A percentile compares a stretch with the other conserved stretches of the same genome.
phyloP scores from a whole-genome alignment of 2,797 vertebrate genomes.

The Molossus molossus region DNA sequence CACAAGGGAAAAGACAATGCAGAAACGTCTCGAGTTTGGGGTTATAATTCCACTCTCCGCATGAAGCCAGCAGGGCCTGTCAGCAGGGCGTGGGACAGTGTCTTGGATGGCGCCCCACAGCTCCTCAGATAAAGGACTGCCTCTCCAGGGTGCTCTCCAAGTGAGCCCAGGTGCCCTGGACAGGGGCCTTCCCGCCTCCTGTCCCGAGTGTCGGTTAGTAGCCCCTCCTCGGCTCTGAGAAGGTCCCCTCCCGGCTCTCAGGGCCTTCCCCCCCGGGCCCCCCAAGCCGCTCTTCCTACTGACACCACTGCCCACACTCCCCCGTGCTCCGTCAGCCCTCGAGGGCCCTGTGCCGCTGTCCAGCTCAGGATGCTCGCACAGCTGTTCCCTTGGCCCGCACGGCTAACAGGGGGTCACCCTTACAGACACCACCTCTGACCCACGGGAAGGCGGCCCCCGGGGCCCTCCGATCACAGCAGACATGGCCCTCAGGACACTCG shows the following conservation, averaged over 20 bases:
- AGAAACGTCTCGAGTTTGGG: neutral
- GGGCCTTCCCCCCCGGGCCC: neutral
- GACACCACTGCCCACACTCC: neutral
- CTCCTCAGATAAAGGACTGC: neutral
- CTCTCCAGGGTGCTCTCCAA: no score
- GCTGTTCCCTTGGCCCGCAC: neutral
- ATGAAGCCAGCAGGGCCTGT: neutral
- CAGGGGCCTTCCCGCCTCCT: neutral
- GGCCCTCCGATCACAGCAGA: neutral
- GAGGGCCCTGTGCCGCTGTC: neutral
- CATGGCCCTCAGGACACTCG: fast-evolving
- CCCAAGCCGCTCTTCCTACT: neutral
- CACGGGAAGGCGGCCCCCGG: fast-evolving
- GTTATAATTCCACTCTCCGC: neutral
- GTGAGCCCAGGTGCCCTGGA: no score
- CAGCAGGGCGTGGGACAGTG: fast-evolving
- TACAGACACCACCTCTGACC: neutral
- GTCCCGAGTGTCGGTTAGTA: fast-evolving
- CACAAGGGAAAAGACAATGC: neutral
- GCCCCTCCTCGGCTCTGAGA: neutral
- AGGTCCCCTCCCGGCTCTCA: fast-evolving
- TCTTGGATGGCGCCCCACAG: fast-evolving
- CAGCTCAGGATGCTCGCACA: neutral
- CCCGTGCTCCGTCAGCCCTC: neutral
- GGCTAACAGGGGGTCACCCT: neutral